These are phyloP conservation scores for Okapia johnstoni DNA, from an alignment of 2,113 vertebrate species.

Conservation along the genomic window DNA sequence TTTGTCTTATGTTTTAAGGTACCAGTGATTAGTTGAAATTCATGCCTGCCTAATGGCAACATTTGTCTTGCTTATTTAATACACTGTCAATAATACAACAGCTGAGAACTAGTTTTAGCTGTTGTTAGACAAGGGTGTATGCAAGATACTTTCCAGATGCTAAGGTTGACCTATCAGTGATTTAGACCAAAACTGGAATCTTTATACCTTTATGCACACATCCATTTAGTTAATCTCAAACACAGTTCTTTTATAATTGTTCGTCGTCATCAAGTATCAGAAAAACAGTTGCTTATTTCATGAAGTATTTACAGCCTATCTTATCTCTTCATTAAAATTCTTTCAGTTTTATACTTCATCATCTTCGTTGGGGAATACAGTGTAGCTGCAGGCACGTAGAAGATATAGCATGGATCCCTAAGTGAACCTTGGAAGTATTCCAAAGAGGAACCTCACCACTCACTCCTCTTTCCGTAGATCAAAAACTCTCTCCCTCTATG, in stretches of 20 bases:
- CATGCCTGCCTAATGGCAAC: not conserved
- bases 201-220: not conserved
- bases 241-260: not conserved
- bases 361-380: not conserved
- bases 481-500: not conserved
- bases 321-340: not conserved
- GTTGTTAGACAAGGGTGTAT: not conserved
- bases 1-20: not conserved
- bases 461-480: not conserved
- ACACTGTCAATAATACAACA: not conserved
- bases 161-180: not conserved
- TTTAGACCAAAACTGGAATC: slow-evolving; percentile 7
- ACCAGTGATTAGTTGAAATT: slow-evolving; percentile 11
- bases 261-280: not conserved
- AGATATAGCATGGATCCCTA: not conserved
- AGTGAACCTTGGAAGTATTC: not conserved
- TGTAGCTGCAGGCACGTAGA: not conserved
- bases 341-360: not conserved
- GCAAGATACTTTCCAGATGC: not conserved
- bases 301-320: not conserved
- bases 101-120: not conserved
- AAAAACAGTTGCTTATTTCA: slow-evolving; percentile 7
- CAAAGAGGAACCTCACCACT: not conserved
- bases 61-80: not conserved
- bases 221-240: not conserved